Percentiles rank a stretch among this genome's conserved stretches.
Conservation (phyloP, 2,113 vertebrate species). For the Bostrychus sinensis region DNA sequence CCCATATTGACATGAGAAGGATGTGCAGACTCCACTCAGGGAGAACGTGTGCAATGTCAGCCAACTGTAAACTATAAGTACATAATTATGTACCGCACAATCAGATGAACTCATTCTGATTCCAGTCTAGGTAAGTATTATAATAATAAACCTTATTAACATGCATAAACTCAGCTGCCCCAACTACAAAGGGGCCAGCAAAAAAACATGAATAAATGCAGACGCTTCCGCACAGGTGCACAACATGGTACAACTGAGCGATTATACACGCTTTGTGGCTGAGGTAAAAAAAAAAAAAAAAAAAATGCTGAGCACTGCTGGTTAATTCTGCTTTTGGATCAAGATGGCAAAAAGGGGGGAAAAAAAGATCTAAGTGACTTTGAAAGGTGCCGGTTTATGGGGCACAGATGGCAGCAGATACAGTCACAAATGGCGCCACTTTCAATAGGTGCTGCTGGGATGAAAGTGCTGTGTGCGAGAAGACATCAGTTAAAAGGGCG, state of each 20-base stretch:
- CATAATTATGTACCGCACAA: not conserved
- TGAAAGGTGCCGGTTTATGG: slow-evolving; percentile 11
- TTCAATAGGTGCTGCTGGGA: slow-evolving; percentile 8
- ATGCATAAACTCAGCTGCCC: slow-evolving; percentile 6
- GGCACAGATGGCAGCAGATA: slow-evolving; percentile 11
- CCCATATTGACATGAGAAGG: too few species aligned
- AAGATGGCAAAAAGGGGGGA: not conserved
- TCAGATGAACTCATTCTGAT: not conserved
- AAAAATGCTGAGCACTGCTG: slow-evolving; percentile 3
- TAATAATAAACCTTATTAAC: slow-evolving; percentile 5
- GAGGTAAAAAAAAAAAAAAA: not conserved
- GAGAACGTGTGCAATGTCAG: not conserved
- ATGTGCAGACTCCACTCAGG: not conserved
- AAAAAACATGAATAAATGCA: slow-evolving; percentile 10
- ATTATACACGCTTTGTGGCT: slow-evolving; percentile 10
- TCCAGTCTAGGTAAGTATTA: not conserved
- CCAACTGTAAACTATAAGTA: not conserved
- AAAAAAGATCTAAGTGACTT: slow-evolving; percentile 12
- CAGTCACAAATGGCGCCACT: slow-evolving; percentile 7
- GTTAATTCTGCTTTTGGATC: slow-evolving; percentile 8
- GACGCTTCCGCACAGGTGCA: slow-evolving; percentile 7
- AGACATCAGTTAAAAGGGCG: not conserved
- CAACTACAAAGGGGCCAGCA: slow-evolving; percentile 4
- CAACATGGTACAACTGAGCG: slow-evolving; percentile 1
- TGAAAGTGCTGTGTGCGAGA: not conserved